phyloP scores from a whole-genome alignment of 1,140 invertebrate genomes.

The Habropoda laboriosa region DNA sequence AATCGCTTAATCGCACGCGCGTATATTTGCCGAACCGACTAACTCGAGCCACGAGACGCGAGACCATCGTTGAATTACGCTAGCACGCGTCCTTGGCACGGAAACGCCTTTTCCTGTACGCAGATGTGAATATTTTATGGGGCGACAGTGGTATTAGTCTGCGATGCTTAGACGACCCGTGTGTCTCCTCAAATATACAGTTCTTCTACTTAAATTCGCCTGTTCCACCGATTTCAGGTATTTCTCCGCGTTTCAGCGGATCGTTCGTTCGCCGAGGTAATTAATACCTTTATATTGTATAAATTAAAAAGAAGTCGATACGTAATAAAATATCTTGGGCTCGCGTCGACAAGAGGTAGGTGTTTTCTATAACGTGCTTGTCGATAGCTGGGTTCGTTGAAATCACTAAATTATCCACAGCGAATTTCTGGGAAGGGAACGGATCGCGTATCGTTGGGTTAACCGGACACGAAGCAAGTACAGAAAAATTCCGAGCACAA shows the following conservation, averaged over 20 bases:
- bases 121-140: conserved; percentile 31
- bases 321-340: conserved; percentile 20
- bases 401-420: conserved; percentile 27
- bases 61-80: neutral
- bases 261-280: neutral
- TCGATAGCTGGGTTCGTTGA: neutral
- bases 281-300: too few relatives aligned
- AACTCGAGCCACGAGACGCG: neutral
- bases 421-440: neutral
- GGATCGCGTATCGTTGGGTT: neutral
- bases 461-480: conserved; percentile 15
- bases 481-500: conserved; percentile 1
- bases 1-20: conserved; percentile 1
- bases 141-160: neutral
- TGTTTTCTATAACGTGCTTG: conserved; percentile 18
- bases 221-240: too few relatives aligned
- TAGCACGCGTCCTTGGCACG: conserved; percentile 32
- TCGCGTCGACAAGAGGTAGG: neutral
- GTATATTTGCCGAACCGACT: conserved; percentile 16
- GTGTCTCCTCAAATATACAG: neutral
- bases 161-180: neutral
- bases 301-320: conserved; percentile 14
- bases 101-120: conserved; percentile 34
- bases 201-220: too few relatives aligned
- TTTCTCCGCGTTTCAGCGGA: neutral